Conservation (phyloP, 2,888 invertebrate genomes). For the Meteorus cinctellus region DNA sequence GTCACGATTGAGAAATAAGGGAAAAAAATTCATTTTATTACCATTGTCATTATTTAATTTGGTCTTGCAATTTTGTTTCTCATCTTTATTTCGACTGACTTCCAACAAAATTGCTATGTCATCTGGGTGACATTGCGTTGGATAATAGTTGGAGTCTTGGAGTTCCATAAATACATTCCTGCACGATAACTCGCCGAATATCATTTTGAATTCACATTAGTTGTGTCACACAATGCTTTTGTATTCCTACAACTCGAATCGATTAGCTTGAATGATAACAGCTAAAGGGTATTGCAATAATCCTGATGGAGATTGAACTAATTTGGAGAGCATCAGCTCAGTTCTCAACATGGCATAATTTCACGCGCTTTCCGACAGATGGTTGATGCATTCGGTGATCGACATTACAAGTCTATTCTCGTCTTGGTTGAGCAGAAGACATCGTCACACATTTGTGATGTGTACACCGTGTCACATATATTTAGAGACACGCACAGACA, state of each 20-base stretch:
- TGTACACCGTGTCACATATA: no score
- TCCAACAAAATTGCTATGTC: constrained; percentile 66
- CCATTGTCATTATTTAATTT: not conserved
- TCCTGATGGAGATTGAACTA: not conserved
- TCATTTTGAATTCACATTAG: constrained; percentile 71
- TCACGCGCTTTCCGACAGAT: not conserved
- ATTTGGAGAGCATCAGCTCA: not conserved
- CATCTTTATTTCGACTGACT: constrained; percentile 48
- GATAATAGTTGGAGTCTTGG: constrained; percentile 40
- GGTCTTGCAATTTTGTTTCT: not conserved
- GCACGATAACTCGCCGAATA: constrained; percentile 72
- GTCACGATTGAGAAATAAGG: no score
- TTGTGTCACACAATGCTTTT: constrained; percentile 51
- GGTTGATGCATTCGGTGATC: constrained; percentile 23
- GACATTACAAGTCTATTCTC: constrained; percentile 23
- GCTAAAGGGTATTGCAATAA: no score
- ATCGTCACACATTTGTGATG: not conserved
- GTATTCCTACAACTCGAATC: not conserved
- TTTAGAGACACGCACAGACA: not conserved
- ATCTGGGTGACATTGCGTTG: constrained; percentile 68
- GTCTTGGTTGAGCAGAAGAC: constrained; percentile 16
- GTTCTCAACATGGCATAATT: not conserved
- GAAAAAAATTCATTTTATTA: constrained; percentile 18
- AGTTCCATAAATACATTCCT: constrained; percentile 60
- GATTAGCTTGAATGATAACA: no score